Evolutionary conservation across 2,888 invertebrate genomes (phyloP), one percentile per base, ranked within the genome.

Genomic region (Boloria selene): DNA sequence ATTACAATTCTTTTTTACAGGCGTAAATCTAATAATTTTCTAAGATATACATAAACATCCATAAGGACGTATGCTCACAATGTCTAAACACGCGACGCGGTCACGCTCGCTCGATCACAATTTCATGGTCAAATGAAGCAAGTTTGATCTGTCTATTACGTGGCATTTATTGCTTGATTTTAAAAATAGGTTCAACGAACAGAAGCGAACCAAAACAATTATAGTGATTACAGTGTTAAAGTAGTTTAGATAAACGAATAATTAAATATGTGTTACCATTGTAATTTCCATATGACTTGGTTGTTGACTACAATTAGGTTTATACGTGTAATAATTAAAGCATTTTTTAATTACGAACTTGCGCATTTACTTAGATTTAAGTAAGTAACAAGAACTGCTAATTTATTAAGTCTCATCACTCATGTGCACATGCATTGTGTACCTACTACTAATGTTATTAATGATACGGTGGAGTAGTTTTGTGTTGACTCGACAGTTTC

Each of bases 51-150:
- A 52, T 62, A 54, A 54, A 31, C 42, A 54, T 68, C 49, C 53
- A 64, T 71, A 66, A 71, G 50, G 58, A 65, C 75, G 78, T 77
- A 74, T 79, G 78, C 78, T 79, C 83, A 79, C 78, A 75, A 72
- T 72, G 74, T 71, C 72, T 73, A 76, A 79, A 79, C 83, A 84
- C 80, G 85, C 83, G 79, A 82, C 80, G 73, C 81, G 76, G 85
- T 84, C 85, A 84, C 84, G 87, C 86, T 80, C 79, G 78, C 79
- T 80, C 81, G 81, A 81, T 82, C 79, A 81, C 82, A 85, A 88
- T 89, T 90, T 88, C 87, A 88, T 84, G 88, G 88, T 84, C 85
- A 90, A 86, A 88, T 81, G 84, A 81, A 79, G 82, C 74, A 82
- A 83, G 81, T 85, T 85, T 81, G 84, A 87, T 87, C 81, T 82